A percentile compares a stretch with the other conserved stretches of the same genome.
phyloP scores from a whole-genome alignment of 2,888 invertebrate species.

The Anarsia innoxiella region DNA sequence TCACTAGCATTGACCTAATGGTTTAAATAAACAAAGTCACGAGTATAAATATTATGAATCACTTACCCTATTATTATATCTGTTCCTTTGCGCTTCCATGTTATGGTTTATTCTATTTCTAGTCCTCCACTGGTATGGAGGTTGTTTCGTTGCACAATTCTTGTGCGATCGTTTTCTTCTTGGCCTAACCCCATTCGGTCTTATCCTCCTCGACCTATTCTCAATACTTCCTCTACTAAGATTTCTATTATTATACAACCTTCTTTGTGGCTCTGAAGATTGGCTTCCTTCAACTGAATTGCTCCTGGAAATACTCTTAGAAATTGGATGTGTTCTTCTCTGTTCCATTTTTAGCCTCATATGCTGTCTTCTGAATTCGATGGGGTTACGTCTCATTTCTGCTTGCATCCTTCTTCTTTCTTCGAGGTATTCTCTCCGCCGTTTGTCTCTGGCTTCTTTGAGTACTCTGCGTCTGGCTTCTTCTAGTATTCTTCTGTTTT shows the following conservation, averaged over 20 bases:
- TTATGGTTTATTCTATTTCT: conserved; percentile 30
- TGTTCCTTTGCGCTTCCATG: conserved; percentile 26
- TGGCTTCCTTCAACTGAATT: conserved; percentile 35
- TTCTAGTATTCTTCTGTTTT: conserved; percentile 27
- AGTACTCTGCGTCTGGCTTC: conserved; percentile 66
- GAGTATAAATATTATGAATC: no score
- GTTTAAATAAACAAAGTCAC: no score
- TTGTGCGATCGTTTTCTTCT: conserved; percentile 47
- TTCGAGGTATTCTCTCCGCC: conserved; percentile 52
- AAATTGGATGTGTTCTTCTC: conserved; percentile 26
- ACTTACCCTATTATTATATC: conserved; percentile 20
- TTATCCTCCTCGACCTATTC: conserved; percentile 39
- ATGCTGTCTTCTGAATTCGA: conserved; percentile 54
- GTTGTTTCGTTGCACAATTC: conserved; percentile 67
- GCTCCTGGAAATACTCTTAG: conserved; percentile 32
- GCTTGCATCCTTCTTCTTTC: conserved; percentile 48
- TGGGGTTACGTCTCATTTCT: conserved; percentile 54
- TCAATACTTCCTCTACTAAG: conserved; percentile 33
- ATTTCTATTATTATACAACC: conserved; percentile 30
- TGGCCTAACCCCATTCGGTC: conserved; percentile 41
- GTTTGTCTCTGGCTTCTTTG: conserved; percentile 76
- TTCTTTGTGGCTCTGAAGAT: conserved; percentile 35
- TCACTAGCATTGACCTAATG: no score
- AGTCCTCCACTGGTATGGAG: conserved; percentile 55
- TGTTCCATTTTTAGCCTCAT: conserved; percentile 47